Percentiles rank a stretch among this genome's conserved stretches.
phyloP scores from a whole-genome alignment of 2,113 vertebrate genomes.

The Pungitius pungitius region DNA sequence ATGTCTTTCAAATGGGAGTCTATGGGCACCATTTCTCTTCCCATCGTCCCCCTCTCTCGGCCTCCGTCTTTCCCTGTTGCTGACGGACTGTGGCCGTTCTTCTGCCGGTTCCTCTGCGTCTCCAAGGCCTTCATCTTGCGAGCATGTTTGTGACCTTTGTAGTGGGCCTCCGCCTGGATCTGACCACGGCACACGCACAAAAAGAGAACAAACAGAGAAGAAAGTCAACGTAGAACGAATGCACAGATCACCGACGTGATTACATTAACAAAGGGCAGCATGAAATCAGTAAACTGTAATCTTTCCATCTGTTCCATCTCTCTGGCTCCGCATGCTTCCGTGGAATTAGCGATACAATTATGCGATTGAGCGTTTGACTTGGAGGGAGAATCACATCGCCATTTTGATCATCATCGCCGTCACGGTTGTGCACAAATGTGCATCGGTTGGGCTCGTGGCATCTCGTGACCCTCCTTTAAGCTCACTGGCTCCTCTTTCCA shows the following conservation, averaged over 20 bases:
- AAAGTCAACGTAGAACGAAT: conserved; percentile 28
- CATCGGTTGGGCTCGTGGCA: conserved; percentile 50
- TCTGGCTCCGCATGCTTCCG: conserved; percentile 47
- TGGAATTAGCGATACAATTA: conserved; percentile 37
- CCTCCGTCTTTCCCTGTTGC: conserved; percentile 53
- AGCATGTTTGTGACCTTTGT: conserved; percentile 96
- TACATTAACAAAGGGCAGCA: conserved; percentile 42
- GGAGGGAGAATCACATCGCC: conserved; percentile 44
- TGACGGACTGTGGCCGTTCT: conserved; percentile 40
- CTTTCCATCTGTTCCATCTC: conserved; percentile 56
- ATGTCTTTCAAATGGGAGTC: conserved; percentile 51
- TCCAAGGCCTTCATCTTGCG: conserved; percentile 94
- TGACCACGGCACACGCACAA: conserved; percentile 64
- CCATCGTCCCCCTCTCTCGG: conserved; percentile 29
- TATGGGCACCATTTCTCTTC: conserved; percentile 24
- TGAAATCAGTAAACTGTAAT: conserved; percentile 55
- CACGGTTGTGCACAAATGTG: conserved; percentile 55
- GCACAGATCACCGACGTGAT: conserved; percentile 34
- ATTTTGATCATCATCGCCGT: conserved; percentile 44
- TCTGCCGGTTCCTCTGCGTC: conserved; percentile 81
- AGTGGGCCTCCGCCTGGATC: conserved; percentile 98
- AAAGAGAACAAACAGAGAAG: conserved; percentile 20
- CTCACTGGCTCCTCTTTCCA: conserved; percentile 49
- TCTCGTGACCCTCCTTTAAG: conserved; percentile 49
- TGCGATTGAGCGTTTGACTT: conserved; percentile 50